Evolutionary conservation across 2,113 vertebrate genomes (phyloP).

Genomic region (Euleptes europaea): DNA sequence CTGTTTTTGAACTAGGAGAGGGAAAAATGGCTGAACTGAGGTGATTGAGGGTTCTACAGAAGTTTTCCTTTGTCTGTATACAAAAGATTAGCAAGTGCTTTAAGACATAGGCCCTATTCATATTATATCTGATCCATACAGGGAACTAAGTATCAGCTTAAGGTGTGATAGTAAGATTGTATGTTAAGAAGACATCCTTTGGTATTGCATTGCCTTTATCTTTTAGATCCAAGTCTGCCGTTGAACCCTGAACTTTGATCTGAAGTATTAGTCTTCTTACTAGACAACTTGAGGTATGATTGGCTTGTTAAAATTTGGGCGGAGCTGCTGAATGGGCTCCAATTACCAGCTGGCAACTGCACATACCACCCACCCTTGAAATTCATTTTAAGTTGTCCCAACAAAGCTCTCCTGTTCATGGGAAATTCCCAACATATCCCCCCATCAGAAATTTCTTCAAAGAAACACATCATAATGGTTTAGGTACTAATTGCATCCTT

Average conservation of each 20-base stretch:
- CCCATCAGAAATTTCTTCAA: constrained; percentile 53
- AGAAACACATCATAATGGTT: constrained; percentile 33
- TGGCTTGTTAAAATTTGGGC: neutral
- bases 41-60: neutral
- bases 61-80: neutral
- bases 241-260: constrained; percentile 20
- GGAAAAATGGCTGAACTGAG: neutral
- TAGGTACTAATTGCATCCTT: constrained; percentile 1
- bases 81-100: neutral
- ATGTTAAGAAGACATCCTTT: neutral
- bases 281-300: neutral
- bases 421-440: constrained; percentile 37
- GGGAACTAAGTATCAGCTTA: neutral
- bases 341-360: constrained; percentile 34
- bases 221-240: constrained; percentile 11
- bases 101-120: neutral
- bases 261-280: neutral
- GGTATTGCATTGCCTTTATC: neutral
- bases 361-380: constrained; percentile 24
- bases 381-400: constrained; percentile 66
- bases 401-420: constrained; percentile 52
- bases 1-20: too few relatives aligned
- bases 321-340: neutral
- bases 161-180: neutral
- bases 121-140: neutral